phyloP scores from a whole-genome alignment of 2,888 invertebrate genomes.

The Barypeithes pellucidus region DNA sequence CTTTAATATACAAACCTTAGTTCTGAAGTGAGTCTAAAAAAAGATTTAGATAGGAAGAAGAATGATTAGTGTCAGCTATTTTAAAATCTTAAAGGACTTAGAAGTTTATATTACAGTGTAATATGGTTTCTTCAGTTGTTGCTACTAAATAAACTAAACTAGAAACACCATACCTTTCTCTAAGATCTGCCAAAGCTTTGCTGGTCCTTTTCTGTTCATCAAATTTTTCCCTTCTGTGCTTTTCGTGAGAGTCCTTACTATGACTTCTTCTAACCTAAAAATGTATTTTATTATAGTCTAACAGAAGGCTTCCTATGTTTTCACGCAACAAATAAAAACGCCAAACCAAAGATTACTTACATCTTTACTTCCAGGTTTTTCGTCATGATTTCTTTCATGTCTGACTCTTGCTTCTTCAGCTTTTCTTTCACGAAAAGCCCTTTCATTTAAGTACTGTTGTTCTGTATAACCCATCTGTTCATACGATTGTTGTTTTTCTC shows the following conservation, averaged over 20 bases:
- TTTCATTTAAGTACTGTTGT: conserved; percentile 61
- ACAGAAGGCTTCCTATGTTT: too few relatives aligned
- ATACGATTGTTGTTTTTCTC: conserved; percentile 66
- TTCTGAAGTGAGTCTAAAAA: conserved; percentile 51
- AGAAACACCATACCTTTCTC: conserved; percentile 77
- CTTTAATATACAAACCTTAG: conserved; percentile 49
- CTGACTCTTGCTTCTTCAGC: conserved; percentile 61
- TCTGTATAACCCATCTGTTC: conserved; percentile 63
- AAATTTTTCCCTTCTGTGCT: conserved; percentile 65
- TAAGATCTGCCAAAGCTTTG: conserved; percentile 82
- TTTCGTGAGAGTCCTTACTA: conserved; percentile 58
- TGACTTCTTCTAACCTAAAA: conserved; percentile 52
- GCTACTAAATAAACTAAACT: too few relatives aligned
- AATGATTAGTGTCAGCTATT: conserved; percentile 24
- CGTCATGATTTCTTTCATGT: conserved; percentile 60
- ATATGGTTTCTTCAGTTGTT: too few relatives aligned
- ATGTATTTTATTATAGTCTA: background rate
- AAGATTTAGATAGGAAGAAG: conserved; percentile 31
- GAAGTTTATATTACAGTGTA: too few relatives aligned
- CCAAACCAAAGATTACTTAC: conserved; percentile 32
- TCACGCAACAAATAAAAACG: too few relatives aligned
- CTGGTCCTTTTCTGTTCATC: conserved; percentile 73
- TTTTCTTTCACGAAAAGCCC: conserved; percentile 64
- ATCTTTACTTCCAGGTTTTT: conserved; percentile 46
- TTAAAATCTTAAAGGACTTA: too few relatives aligned